Base-by-base conservation (phyloP, 2,888 invertebrate genomes). In the Drosophila vallismaia region DNA sequence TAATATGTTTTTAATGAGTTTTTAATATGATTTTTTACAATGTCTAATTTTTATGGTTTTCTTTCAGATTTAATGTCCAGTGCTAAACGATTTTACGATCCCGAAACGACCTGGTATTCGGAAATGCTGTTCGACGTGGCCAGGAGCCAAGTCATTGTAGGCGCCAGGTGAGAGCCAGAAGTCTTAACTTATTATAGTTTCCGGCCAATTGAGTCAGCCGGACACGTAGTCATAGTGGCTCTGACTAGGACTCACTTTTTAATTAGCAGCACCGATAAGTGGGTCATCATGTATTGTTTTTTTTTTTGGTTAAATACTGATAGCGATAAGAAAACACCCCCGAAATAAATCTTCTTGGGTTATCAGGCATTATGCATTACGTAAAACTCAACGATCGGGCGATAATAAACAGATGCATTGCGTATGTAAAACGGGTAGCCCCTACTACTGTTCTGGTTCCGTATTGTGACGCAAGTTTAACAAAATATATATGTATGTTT, bases 111-210 rank as follows among this genome's bases (percentile, higher is more conserved):
- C 72, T 94, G 95, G 77, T 97, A 95, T 92, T 95, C 96, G 54
- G 95, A 96, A 93, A 93, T 97, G 89, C 93, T 97, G 62, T 96
- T 97, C 91, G 97, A 98, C 92, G 95, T 96, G 66, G 95, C 95
- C 77, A 94, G 97, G 89, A 95, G 96, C 92, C 97, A 97, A 92
- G 93, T 98, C 85, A 94, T 98, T 88, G 96, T 97, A 81, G 97
- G 97, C 77, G 97, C 97, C 82, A 95, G 96, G 97, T 97, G 93
- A 94, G 94, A 73, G 19, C 9, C 29, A 26, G 19, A 5, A 19
- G 49, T 50, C 51, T 42, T 44, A 24, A 4, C 9, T 36, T 56
- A 42, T 51, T 38, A 40, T 40, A 14, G 45, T 45, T 55, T 55
- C 58, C 63, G 53, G 46, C 5, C 46, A 64, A 58, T 58, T 79